Evolutionary conservation across 64 coral and sea anemone genomes (phyloP).

Genomic region (Pachyseris speciosa): DNA sequence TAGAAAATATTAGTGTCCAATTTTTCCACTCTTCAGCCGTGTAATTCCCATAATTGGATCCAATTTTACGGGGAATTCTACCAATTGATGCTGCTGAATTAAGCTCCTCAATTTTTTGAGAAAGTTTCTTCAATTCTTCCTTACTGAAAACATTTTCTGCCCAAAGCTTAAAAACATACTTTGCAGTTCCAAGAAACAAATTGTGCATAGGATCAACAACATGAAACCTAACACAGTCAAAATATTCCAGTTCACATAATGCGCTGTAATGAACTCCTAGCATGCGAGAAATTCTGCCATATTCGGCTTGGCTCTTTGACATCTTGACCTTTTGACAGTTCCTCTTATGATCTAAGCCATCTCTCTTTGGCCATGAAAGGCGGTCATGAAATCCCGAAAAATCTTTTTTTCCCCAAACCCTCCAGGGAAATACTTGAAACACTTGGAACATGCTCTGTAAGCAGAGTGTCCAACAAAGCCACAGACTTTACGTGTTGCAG

Average conservation of each 20-base stretch:
- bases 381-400: constrained; percentile 15
- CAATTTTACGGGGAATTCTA: constrained; percentile 20
- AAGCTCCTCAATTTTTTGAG: constrained; percentile 24
- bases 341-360: not conserved
- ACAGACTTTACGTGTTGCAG: constrained; percentile 47
- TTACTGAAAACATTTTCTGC: constrained; percentile 22
- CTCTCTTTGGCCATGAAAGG: constrained; percentile 27
- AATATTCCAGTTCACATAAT: constrained; percentile 36
- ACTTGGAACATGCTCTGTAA: constrained; percentile 40
- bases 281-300: not conserved
- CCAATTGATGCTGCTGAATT: constrained; percentile 16
- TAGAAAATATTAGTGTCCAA: constrained; percentile 27
- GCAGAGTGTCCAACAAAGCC: constrained; percentile 45
- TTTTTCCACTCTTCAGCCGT: constrained; percentile 45
- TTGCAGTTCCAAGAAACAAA: constrained; percentile 52
- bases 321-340: constrained; percentile 24
- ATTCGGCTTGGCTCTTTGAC: not conserved
- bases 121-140: not conserved
- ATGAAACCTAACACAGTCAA: constrained; percentile 68
- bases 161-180: constrained; percentile 50
- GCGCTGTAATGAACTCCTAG: constrained; percentile 16
- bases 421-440: constrained; percentile 43
- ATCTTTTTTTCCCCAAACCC: constrained; percentile 43
- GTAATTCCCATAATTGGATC: constrained; percentile 23
- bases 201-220: constrained; percentile 67